Evolutionary conservation across 2,113 vertebrate species (phyloP), one percentile per base, ranked within the genome.

Genomic region (Struthidea cinerea): DNA sequence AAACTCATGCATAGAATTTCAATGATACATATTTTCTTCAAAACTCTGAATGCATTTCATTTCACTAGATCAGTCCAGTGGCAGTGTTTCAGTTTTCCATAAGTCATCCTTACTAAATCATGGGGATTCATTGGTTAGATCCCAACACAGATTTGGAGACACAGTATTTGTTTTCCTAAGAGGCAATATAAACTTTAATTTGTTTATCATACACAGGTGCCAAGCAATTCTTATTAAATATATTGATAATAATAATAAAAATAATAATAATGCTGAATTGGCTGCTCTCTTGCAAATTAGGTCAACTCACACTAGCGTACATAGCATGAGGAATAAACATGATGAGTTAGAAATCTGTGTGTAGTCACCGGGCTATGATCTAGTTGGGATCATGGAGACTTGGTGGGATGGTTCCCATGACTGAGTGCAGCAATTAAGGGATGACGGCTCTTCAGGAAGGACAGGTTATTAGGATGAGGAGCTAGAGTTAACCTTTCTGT

Each of bases 31-130:
- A 53, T 35, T 70, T 69, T 28, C 41, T 77, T 78, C n/a, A 70
- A 78, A 80, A 63, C 12, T 24, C 15, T 47, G 24, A 35, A 32
- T 30, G 2, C 3, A 23, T 82, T 67, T 92, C 10, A 55, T 61
- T 20, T 11, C 0, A 0, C 2, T 27, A n/a, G 5, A 10, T 89
- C 20, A 87, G 2, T 74, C 59, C n/a, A 67, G 37, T 26, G 47
- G 6, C 59, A 55, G 12, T 23, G 26, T 26, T 82, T 67, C 11
- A 35, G 2, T 69, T 75, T 75, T 83, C 30, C 7, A 8, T 15
- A 35, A 27, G 37, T 37, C 28, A 32, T 19, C 8, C 16, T 55
- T 56, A 52, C 19, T 28, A 17, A 9, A 12, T 75, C 17, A 41
- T 6, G 35, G 22, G 28, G 16, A 59, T 35, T 77, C 8, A 11